phyloP scores from a whole-genome alignment of 2,888 invertebrate genomes.

The Galerucella pusilla region DNA sequence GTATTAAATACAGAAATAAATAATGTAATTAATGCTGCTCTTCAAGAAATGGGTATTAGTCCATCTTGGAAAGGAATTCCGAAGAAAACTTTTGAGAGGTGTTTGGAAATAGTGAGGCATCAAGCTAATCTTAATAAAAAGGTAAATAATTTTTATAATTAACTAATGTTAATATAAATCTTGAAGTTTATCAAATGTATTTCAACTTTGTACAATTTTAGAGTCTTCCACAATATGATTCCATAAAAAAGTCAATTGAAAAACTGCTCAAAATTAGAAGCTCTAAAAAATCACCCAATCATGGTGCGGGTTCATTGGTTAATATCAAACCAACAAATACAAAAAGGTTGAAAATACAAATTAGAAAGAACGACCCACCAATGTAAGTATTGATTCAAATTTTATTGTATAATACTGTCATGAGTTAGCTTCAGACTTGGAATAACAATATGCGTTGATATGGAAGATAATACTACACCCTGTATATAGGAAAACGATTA shows the following conservation, averaged over 20 bases:
- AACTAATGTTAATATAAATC: background rate
- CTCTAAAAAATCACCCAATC: conserved; percentile 6
- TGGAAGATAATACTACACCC: too few relatives aligned
- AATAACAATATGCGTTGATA: too few relatives aligned
- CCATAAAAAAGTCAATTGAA: conserved; percentile 40
- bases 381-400: conserved; percentile 34
- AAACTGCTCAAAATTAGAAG: conserved; percentile 29
- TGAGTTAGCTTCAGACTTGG: too few relatives aligned
- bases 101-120: conserved; percentile 69
- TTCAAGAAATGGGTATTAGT: conserved; percentile 73
- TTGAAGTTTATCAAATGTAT: background rate
- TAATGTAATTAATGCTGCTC: conserved; percentile 40
- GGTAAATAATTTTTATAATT: conserved; percentile 60
- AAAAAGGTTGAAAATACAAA: conserved; percentile 36
- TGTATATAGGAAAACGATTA: too few relatives aligned
- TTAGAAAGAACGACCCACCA: conserved; percentile 26
- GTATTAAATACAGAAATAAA: conserved; percentile 33
- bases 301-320: background rate
- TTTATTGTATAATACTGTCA: too few relatives aligned
- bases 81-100: conserved; percentile 68
- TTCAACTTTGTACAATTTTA: conserved; percentile 20
- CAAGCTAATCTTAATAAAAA: conserved; percentile 70
- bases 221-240: conserved; percentile 37
- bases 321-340: conserved; percentile 11
- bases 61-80: conserved; percentile 72